These are phyloP conservation scores for Lingula anatina DNA, from an alignment of 2,888 invertebrate genomes.

Conservation along the genomic window DNA sequence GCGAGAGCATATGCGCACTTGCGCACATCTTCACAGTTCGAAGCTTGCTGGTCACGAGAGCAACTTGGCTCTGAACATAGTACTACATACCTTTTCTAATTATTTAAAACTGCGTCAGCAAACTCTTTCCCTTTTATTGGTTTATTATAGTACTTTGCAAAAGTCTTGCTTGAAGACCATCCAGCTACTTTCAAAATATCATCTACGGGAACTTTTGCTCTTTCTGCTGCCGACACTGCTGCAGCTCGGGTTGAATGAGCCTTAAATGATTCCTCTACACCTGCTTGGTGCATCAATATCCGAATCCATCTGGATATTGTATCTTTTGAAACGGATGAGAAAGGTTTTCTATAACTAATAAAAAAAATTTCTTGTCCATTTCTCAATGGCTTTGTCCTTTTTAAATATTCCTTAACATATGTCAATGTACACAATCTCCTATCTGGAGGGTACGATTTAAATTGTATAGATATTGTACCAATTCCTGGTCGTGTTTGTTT, in stretches of 20 bases:
- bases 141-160: not conserved
- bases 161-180: not conserved
- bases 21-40: no score
- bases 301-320: not conserved
- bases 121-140: not conserved
- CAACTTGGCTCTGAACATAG: no score
- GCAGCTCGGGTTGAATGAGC: not conserved
- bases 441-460: no score
- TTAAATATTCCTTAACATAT: not conserved
- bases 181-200: not conserved
- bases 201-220: not conserved
- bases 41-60: no score
- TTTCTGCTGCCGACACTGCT: not conserved
- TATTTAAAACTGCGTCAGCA: not conserved
- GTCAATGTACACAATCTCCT: not conserved
- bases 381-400: not conserved
- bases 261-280: not conserved
- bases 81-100: no score
- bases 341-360: not conserved
- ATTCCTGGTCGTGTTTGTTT: no score
- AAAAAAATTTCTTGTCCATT: not conserved
- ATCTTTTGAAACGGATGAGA: not conserved
- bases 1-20: no score
- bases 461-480: no score
- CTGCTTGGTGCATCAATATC: not conserved